phyloP scores from a whole-genome alignment of 2,888 invertebrate genomes.

The Incurvaria masculella region DNA sequence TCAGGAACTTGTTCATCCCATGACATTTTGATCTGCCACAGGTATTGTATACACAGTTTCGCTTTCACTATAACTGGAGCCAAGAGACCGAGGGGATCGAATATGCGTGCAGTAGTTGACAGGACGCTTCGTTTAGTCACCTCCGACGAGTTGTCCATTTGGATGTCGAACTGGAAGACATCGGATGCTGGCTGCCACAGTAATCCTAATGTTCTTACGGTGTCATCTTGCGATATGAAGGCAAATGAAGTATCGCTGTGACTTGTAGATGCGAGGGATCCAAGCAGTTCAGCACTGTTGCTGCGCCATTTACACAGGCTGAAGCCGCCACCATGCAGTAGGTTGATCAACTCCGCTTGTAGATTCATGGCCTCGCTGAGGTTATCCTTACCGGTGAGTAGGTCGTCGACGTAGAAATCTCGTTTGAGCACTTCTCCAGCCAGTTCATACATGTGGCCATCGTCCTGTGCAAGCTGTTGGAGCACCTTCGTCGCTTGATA shows the following conservation, averaged over 20 bases:
- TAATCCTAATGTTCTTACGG: not conserved
- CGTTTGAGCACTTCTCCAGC: not conserved
- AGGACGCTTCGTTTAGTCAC: not conserved
- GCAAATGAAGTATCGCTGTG: not conserved
- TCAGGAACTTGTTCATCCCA: too few relatives aligned
- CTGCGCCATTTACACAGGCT: not conserved
- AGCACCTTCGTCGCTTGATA: not conserved
- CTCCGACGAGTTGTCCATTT: not conserved
- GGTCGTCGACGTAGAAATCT: constrained; percentile 3
- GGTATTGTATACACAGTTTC: not conserved
- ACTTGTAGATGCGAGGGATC: not conserved
- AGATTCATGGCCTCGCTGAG: not conserved
- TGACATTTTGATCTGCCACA: too few relatives aligned
- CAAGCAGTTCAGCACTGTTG: not conserved
- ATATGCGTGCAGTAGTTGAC: not conserved
- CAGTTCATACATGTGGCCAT: not conserved
- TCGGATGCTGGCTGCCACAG: not conserved
- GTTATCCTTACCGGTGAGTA: not conserved
- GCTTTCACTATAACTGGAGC: not conserved
- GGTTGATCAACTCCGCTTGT: not conserved
- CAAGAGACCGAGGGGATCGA: not conserved
- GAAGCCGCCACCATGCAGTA: not conserved
- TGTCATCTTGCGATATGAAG: not conserved
- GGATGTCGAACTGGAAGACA: not conserved
- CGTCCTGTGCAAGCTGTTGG: not conserved